A percentile compares a stretch with the other conserved stretches of the same genome.
These are phyloP conservation scores for Drosophila borealis DNA, from an alignment of 2,888 invertebrate species.

Conservation along the genomic window DNA sequence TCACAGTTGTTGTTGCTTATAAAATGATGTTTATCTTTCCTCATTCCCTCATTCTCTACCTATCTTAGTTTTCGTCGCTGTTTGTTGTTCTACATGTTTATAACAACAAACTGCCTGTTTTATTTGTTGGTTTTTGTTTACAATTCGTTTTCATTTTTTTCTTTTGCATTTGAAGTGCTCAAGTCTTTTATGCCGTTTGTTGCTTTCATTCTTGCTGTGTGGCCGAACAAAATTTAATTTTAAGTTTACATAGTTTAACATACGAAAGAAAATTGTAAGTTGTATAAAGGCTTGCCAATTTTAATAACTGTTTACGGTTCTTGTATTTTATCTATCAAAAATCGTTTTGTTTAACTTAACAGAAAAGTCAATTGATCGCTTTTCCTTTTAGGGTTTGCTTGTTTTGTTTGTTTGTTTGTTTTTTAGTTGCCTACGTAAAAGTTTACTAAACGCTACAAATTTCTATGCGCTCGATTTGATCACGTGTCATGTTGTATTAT, in stretches of 20 bases:
- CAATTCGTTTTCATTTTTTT: slow-evolving; percentile 14
- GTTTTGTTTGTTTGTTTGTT: background rate
- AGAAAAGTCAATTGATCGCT: slow-evolving; percentile 38
- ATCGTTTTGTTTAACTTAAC: slow-evolving; percentile 23
- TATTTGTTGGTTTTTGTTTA: slow-evolving; percentile 19
- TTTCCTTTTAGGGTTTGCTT: slow-evolving; percentile 14
- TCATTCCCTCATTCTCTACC: slow-evolving; percentile 17
- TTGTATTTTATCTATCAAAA: slow-evolving; percentile 37
- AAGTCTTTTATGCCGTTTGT: slow-evolving; percentile 68
- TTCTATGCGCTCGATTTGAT: slow-evolving; percentile 69
- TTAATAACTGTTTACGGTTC: slow-evolving; percentile 26
- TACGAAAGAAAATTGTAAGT: slow-evolving; percentile 50
- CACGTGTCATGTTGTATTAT: slow-evolving; percentile 62
- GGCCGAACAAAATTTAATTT: slow-evolving; percentile 52
- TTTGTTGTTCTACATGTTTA: slow-evolving; percentile 30
- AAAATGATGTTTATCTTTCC: slow-evolving; percentile 67
- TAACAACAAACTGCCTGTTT: slow-evolving; percentile 43
- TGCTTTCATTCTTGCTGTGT: slow-evolving; percentile 38
- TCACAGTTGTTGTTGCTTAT: slow-evolving; percentile 81
- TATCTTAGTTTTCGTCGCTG: slow-evolving; percentile 33
- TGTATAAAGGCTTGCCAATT: slow-evolving; percentile 67
- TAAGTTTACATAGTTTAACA: slow-evolving; percentile 39
- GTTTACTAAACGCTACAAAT: slow-evolving; percentile 63
- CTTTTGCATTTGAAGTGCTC: slow-evolving; percentile 69
- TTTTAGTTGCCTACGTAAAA: slow-evolving; percentile 36